Evolutionary conservation across 2,888 invertebrate species (phyloP).

Genomic region (Antheraea assamensis): DNA sequence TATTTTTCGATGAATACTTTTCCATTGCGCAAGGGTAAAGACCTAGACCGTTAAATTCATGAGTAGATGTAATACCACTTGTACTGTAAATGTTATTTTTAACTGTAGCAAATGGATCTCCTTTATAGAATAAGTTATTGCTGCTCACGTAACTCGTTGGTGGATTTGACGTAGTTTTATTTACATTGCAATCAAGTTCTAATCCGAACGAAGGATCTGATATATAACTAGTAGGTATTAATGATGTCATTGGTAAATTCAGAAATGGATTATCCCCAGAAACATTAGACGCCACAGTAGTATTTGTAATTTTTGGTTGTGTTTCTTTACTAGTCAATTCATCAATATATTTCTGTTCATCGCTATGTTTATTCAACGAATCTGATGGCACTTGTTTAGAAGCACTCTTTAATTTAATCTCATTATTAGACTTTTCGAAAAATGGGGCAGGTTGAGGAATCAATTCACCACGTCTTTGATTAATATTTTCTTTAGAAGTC

Average conservation of each 20-base stretch:
- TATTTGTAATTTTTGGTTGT: slow-evolving; percentile 46
- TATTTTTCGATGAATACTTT: slow-evolving; percentile 70
- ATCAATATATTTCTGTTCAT: slow-evolving; percentile 52
- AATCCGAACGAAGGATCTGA: slow-evolving; percentile 62
- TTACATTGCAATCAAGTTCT: slow-evolving; percentile 71
- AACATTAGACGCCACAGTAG: slow-evolving; percentile 41
- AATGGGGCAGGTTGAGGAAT: slow-evolving; percentile 44
- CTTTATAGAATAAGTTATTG: slow-evolving; percentile 72
- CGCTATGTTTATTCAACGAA: slow-evolving; percentile 47
- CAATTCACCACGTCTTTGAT: slow-evolving; percentile 48
- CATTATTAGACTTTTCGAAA: slow-evolving; percentile 54
- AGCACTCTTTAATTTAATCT: slow-evolving; percentile 44
- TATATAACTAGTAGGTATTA: slow-evolving; percentile 60
- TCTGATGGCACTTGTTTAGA: slow-evolving; percentile 35
- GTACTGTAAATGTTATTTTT: slow-evolving; percentile 75
- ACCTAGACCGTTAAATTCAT: slow-evolving; percentile 72
- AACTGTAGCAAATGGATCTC: slow-evolving; percentile 66
- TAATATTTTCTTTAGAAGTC: slow-evolving; percentile 46
- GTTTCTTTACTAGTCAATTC: slow-evolving; percentile 45
- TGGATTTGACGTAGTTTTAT: slow-evolving; percentile 59
- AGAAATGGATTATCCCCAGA: slow-evolving; percentile 71
- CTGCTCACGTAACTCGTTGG: slow-evolving; percentile 53
- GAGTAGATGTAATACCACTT: slow-evolving; percentile 70
- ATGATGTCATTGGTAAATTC: slow-evolving; percentile 65
- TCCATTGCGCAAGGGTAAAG: slow-evolving; percentile 78